Conservation (phyloP, 1,140 invertebrate genomes). For the Drosophila malerkotliana region DNA sequence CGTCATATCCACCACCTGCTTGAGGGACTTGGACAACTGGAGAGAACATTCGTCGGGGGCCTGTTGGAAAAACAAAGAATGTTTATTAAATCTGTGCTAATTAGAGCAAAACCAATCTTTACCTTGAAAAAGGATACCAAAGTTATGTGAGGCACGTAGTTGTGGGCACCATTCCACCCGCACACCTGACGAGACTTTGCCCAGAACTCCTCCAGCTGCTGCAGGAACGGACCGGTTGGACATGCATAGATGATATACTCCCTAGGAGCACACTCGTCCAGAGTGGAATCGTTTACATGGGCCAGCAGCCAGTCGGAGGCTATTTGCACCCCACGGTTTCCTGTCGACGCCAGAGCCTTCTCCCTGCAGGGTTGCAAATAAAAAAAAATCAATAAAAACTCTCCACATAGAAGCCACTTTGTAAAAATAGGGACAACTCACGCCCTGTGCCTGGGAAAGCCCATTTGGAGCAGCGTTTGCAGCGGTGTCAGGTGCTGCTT, state of each 20-base stretch:
- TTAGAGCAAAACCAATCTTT: constrained; percentile 23
- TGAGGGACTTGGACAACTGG: constrained; percentile 87
- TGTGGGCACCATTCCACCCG: constrained; percentile 95
- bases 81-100: neutral
- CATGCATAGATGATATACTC: constrained; percentile 95
- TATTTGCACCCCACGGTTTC: constrained; percentile 92
- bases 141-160: constrained; percentile 95
- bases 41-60: constrained; percentile 89
- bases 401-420: neutral
- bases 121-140: constrained; percentile 95
- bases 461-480: constrained; percentile 93
- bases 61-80: constrained; percentile 83
- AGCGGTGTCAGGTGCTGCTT: constrained; percentile 90
- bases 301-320: constrained; percentile 95
- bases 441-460: constrained; percentile 93
- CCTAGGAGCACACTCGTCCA: constrained; percentile 90
- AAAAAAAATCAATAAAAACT: constrained; percentile 65
- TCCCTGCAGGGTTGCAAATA: constrained; percentile 85
- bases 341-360: constrained; percentile 95
- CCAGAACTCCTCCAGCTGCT: constrained; percentile 91
- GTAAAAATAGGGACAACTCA: constrained; percentile 85
- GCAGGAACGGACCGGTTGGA: constrained; percentile 89
- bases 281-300: constrained; percentile 92
- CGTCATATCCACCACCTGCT: constrained; percentile 88
- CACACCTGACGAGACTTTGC: constrained; percentile 89